Evolutionary conservation across 1,140 invertebrate species (phyloP).

Genomic region (Magallana angulata): DNA sequence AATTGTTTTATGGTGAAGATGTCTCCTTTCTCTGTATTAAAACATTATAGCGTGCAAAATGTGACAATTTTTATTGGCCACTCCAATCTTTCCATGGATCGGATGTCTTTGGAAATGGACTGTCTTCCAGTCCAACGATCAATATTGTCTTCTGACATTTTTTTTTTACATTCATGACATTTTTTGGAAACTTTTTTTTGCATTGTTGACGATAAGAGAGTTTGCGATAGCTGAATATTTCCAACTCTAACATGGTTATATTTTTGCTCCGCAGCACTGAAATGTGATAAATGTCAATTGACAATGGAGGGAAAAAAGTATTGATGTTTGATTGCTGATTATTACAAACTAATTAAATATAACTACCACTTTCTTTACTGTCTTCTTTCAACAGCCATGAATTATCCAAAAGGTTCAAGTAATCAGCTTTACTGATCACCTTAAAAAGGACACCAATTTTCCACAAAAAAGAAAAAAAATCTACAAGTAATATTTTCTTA

Average conservation of each 20-base stretch:
- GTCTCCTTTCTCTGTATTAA: conserved; percentile 36
- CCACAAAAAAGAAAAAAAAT: background rate
- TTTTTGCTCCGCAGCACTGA: background rate
- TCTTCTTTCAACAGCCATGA: background rate
- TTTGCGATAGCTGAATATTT: background rate
- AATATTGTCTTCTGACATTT: conserved; percentile 21
- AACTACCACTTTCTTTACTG: background rate
- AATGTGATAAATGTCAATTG: conserved; percentile 28
- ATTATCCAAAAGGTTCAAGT: conserved; percentile 9
- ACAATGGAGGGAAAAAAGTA: background rate
- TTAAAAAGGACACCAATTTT: background rate
- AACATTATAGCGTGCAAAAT: conserved; percentile 36
- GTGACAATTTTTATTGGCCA: conserved; percentile 37
- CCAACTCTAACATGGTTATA: background rate
- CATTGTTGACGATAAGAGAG: background rate
- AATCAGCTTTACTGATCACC: background rate
- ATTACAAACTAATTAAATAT: conserved; percentile 27
- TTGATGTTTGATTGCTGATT: background rate
- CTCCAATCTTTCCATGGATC: conserved; percentile 13
- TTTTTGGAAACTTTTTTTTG: conserved; percentile 4
- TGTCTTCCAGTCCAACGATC: background rate
- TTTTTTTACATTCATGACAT: conserved; percentile 17
- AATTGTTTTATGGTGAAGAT: conserved; percentile 35
- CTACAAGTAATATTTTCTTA: background rate
- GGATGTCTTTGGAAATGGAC: conserved; percentile 22